Conservation (phyloP, 2,113 vertebrate species). For the Geothlypis trichas region DNA sequence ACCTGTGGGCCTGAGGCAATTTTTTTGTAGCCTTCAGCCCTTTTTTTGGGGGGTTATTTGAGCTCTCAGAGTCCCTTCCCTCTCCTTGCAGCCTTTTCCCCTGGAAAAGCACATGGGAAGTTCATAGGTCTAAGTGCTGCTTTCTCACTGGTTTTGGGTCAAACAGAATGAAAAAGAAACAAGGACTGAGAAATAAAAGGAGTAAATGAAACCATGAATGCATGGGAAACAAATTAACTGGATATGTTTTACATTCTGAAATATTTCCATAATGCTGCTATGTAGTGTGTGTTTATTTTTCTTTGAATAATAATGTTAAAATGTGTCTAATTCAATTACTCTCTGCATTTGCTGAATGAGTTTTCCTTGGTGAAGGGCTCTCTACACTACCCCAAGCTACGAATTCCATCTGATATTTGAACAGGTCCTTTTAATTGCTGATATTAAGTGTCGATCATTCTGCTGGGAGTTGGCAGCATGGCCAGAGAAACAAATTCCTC, state of each 20-base stretch:
- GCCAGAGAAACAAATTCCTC: slow-evolving; percentile 75
- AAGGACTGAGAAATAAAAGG: slow-evolving; percentile 33
- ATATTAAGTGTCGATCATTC: slow-evolving; percentile 86
- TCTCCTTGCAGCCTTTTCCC: not conserved
- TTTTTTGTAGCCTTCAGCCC: not conserved
- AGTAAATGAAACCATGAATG: slow-evolving; percentile 53
- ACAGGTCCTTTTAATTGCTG: slow-evolving; percentile 88
- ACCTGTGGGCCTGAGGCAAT: not conserved
- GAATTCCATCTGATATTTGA: slow-evolving; percentile 85
- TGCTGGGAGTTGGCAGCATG: slow-evolving; percentile 51
- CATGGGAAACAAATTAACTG: slow-evolving; percentile 64
- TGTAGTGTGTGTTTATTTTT: slow-evolving; percentile 84
- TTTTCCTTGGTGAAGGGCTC: slow-evolving; percentile 71
- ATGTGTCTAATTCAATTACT: slow-evolving; percentile 88
- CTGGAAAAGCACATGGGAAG: not conserved
- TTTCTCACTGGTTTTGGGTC: slow-evolving; percentile 35
- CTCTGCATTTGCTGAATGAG: slow-evolving; percentile 49
- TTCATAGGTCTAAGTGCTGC: slow-evolving; percentile 38
- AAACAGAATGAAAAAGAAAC: slow-evolving; percentile 46
- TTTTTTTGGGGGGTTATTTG: not conserved
- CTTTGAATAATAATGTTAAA: slow-evolving; percentile 89
- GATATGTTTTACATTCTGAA: slow-evolving; percentile 54
- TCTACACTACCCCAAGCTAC: slow-evolving; percentile 77
- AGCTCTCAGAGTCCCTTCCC: not conserved
- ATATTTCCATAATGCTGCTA: slow-evolving; percentile 57